Evolutionary conservation across 92 coral and sea anemone species (phyloP), one percentile per base, ranked within the genome.

Genomic region (Umimayanthus kanabou): DNA sequence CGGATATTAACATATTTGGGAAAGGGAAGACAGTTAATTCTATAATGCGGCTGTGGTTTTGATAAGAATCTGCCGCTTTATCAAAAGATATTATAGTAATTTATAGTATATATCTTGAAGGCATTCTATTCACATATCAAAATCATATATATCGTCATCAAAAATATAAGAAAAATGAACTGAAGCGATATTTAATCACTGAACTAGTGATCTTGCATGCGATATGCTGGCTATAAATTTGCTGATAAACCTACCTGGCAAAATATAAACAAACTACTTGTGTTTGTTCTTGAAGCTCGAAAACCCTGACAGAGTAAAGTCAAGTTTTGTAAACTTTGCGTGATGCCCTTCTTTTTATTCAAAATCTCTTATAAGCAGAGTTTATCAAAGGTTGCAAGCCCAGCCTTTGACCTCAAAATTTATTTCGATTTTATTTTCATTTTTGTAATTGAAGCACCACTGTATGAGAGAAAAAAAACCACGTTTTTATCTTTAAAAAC

Each of bases 31-130:
- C 66, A 30, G 75, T 39, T 81, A n/a, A 67, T 67, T 42, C 61
- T 42, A 28, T 13, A 70, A 82, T 45, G 43, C n/a, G n/a, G n/a
- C 25, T 83, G 87, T 45, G 45, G 66, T 69, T 83, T 83, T 83
- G 87, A 83, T 83, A 83, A 83, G 67, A 47, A 83, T 83, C 79
- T 83, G 40, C 74, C 25, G 87, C 66, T 33, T 47, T 83, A 45
- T 70, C 67, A 26, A 83, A 57, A 71, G 40, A 72, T 83, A 83
- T 70, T 53, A 83, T 83, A 45, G 71, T 58, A 83, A 83, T 83
- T 83, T 83, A 83, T 53, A 67, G 20, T 16, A 67, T 26, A 67
- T 83, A 70, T 83, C 87, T 83, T 47, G 39, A 83, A 83, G 87
- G 87, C 78, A 83, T 70, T 15, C 23, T 40, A 29, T 26, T 69